Conservation (phyloP, 2,113 vertebrate genomes). For the Montifringilla adamsi region DNA sequence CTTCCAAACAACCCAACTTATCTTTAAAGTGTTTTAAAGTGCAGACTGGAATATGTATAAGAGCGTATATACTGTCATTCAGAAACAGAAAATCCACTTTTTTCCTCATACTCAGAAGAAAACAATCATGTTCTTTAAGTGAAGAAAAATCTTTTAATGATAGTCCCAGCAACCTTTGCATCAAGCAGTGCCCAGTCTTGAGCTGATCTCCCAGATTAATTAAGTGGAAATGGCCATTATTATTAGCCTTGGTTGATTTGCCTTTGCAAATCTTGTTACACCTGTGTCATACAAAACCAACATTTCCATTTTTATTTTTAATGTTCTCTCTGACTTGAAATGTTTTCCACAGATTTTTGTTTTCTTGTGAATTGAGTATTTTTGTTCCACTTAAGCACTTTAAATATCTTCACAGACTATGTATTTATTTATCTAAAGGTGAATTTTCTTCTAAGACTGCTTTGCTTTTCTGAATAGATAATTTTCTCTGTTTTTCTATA, state of each 20-base stretch:
- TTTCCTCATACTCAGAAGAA: neutral
- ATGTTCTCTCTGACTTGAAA: neutral
- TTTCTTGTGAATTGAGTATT: neutral
- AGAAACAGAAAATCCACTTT: neutral
- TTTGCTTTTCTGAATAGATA: neutral
- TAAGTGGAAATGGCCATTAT: rapidly evolving
- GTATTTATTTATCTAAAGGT: neutral
- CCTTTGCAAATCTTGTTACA: neutral
- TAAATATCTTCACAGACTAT: neutral
- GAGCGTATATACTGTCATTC: neutral
- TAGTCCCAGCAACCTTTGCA: neutral
- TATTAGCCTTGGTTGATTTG: neutral
- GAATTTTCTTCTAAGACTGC: neutral
- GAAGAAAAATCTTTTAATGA: neutral
- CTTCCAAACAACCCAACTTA: neutral
- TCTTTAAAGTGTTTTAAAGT: neutral
- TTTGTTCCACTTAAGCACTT: neutral
- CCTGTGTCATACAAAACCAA: neutral
- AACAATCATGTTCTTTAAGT: neutral
- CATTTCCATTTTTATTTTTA: neutral
- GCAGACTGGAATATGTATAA: neutral
- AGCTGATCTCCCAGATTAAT: neutral
- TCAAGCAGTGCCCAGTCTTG: neutral
- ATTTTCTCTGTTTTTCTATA: neutral
- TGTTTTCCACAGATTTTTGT: neutral